Evolutionary conservation across 2,797 vertebrate genomes (phyloP), one percentile per base, ranked within the genome.

Genomic region (Smutsia gigantea): DNA sequence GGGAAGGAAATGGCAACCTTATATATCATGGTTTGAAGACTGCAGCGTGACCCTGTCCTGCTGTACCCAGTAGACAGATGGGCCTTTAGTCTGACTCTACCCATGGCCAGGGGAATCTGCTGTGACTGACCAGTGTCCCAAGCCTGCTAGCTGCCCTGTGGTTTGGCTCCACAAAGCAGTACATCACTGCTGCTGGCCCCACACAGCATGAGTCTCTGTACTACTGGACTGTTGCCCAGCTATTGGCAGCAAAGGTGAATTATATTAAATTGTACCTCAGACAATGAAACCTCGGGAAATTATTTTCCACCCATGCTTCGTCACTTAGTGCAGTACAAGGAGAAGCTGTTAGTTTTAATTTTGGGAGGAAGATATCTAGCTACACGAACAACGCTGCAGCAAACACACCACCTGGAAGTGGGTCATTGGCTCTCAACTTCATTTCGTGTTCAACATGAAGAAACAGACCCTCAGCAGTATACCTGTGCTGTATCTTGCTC

Each of bases 151-250:
- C 34, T 68, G 39, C 19, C 71, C 63, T 31, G 23, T 7, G 34
- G 12, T 27, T 42, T 51, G 21, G 29, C 46, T 49, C n/a, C 5
- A 42, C 61, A 49, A 12, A 55, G 39, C 63, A 53, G 15, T 21
- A 7, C 1, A 13, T 46, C 42, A 18, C 61, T 25, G 34, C 49
- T 19, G 21, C 18, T 0, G 37, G 49, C 57, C 77, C 39, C 3
- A 12, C 3, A n/a, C 8, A 12, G 55, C n/a, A 2, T 5, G 5
- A 31, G 55, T 13, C 68, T 7, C 6, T 5, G 42, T 17, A 4
- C 53, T 1, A 2, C 23, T 19, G 51, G 55, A 27, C 55, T 29
- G 11, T 8, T 39, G 15, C 25, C 37, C 29, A n/a, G 34, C 23
- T 69, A 27, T 37, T 8, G 72, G 64, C 63, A 85, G 42, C 46